Evolutionary conservation across 2,888 invertebrate species (phyloP), one percentile per base, ranked within the genome.

Genomic region (Luffia ferchaultella): DNA sequence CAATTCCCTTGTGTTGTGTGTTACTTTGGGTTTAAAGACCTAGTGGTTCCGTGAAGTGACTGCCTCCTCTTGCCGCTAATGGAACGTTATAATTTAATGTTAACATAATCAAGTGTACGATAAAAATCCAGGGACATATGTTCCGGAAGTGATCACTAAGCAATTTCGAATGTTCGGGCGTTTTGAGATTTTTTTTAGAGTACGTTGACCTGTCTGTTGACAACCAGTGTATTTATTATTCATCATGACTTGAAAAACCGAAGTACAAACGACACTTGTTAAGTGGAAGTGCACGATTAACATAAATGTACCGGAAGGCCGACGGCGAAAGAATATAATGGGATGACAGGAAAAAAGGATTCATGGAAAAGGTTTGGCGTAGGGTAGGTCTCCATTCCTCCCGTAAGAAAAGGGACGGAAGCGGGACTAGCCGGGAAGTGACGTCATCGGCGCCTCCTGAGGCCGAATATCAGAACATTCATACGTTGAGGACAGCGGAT

Each of bases 351-450:
- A 70, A 76, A 78, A 67, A 75, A 65, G 65, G 76, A 83, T 73
- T 73, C 71, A 76, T 84, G 85, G 84, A 85, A 83, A 85, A 84
- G 73, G 83, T 85, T 78, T 84, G 84, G 84, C 80, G 83, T 70
- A 73, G 83, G 59, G 84, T 85, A 60, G 85, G 85, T 68, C 84
- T 85, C 74, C 85, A 84, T 77, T 84, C 85, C 77, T 83, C 85
- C 72, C 84, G 84, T 51, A 83, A 83, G 73, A 85, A 85, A 76
- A 79, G 83, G 77, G 84, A 84, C 74, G 83, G 83, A 75, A 83
- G 82, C 63, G 83, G 82, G 57, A 76, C 80, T 60, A 82, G 82
- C 62, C 68, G 62, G 57, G 80, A 83, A 71, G 76, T 73, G 68
- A 72, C 75, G 58, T 58, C 73, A 58, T 58, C 71, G 20, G 68